These are phyloP conservation scores for Thermophis baileyi DNA, from an alignment of 2,113 vertebrate species.

Conservation along the genomic window DNA sequence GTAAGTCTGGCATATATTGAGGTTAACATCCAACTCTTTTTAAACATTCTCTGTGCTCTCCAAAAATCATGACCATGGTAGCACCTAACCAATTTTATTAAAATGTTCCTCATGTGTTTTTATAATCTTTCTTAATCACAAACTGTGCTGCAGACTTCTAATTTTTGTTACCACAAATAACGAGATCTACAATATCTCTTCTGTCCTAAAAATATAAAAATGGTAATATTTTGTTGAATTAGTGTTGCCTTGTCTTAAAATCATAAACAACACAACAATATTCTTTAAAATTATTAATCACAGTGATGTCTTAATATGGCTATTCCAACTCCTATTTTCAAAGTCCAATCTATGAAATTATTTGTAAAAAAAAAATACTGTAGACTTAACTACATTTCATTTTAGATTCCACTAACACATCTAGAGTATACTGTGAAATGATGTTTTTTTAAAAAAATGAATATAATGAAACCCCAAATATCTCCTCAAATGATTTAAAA, in stretches of 20 bases:
- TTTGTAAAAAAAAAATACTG: not conserved
- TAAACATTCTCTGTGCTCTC: not conserved
- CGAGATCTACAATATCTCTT: not conserved
- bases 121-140: not conserved
- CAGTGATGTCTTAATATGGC: not conserved
- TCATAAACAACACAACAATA: not conserved
- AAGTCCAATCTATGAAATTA: not conserved
- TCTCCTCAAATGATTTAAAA: not conserved
- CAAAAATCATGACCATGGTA: not conserved
- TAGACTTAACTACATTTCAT: not conserved
- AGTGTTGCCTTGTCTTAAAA: not conserved
- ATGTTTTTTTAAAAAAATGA: not conserved
- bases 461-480: not conserved
- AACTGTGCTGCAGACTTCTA: not conserved
- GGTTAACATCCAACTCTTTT: not conserved
- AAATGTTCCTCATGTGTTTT: not conserved
- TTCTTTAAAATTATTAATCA: not conserved
- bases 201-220: not conserved
- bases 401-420: not conserved
- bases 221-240: not conserved
- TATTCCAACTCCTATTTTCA: not conserved
- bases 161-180: not conserved
- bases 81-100: not conserved
- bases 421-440: not conserved
- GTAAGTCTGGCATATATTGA: not conserved